Percentiles rank a stretch among this genome's conserved stretches.
phyloP scores from a whole-genome alignment of 2,797 vertebrate genomes.

The Synanceia verrucosa region DNA sequence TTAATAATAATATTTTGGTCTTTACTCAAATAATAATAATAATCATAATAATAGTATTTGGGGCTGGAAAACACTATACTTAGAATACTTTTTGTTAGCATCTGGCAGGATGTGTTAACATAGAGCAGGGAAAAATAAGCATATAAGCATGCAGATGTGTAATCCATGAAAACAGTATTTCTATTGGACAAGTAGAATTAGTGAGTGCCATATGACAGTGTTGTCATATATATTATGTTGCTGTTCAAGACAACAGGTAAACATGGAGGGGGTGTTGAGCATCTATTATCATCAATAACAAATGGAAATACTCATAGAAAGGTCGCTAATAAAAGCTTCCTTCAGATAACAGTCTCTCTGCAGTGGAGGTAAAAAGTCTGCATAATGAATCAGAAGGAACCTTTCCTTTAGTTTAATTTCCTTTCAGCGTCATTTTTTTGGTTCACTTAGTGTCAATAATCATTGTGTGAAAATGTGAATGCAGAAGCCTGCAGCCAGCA shows the following conservation, averaged over 20 bases:
- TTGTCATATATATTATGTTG: neutral
- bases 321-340: neutral
- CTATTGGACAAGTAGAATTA: neutral
- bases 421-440: constrained; percentile 7
- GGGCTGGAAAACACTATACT: neutral
- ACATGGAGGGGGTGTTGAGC: neutral
- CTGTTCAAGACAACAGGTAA: neutral
- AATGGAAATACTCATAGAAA: neutral
- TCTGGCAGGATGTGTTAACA: neutral
- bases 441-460: constrained; percentile 40
- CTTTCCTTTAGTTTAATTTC: constrained; percentile 3
- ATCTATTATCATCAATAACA: neutral
- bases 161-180: neutral
- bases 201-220: neutral
- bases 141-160: neutral
- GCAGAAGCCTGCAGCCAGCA: constrained; percentile 25
- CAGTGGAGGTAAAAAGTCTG: neutral
- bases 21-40: too few relatives aligned
- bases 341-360: neutral
- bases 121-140: neutral
- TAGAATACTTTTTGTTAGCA: neutral
- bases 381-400: constrained; percentile 6
- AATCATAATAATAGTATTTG: too few relatives aligned
- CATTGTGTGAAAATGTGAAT: constrained; percentile 23
- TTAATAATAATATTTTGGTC: neutral